Conservation (phyloP, 2,888 invertebrate species). For the Apotomis capreana region DNA sequence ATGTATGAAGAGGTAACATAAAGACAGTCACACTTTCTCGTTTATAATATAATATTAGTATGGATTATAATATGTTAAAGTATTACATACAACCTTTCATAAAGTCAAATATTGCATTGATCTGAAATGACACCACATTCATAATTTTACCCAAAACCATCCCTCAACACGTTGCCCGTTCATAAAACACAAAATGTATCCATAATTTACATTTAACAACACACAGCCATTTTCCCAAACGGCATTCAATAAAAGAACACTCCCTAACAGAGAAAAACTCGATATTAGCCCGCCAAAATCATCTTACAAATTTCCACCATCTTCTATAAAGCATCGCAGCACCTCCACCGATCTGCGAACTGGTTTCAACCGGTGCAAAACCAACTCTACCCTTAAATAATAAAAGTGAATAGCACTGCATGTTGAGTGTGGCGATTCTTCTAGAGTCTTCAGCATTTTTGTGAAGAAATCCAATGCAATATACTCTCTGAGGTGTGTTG, state of each 20-base stretch:
- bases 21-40: too few relatives aligned
- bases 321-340: slow-evolving; percentile 49
- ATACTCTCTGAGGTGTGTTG: slow-evolving; percentile 20
- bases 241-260: slow-evolving; percentile 50
- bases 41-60: too few relatives aligned
- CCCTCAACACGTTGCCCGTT: too few relatives aligned
- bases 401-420: slow-evolving; percentile 33
- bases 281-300: slow-evolving; percentile 52
- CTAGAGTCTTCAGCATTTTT: slow-evolving; percentile 44
- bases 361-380: slow-evolving; percentile 37
- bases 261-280: slow-evolving; percentile 48
- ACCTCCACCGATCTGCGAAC: slow-evolving; percentile 38
- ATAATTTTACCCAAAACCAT: too few relatives aligned
- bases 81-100: too few relatives aligned
- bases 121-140: too few relatives aligned
- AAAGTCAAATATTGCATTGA: too few relatives aligned
- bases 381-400: slow-evolving; percentile 33
- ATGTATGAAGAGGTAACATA: too few relatives aligned
- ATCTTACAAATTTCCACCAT: slow-evolving; percentile 59
- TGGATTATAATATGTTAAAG: too few relatives aligned
- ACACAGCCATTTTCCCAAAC: slow-evolving; percentile 2
- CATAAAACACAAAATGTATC: not conserved
- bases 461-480: slow-evolving; percentile 26
- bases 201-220: slow-evolving; percentile 12
- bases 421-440: slow-evolving; percentile 23